Base-by-base conservation (phyloP, 1,140 invertebrate species). In the Linepithema humile region DNA sequence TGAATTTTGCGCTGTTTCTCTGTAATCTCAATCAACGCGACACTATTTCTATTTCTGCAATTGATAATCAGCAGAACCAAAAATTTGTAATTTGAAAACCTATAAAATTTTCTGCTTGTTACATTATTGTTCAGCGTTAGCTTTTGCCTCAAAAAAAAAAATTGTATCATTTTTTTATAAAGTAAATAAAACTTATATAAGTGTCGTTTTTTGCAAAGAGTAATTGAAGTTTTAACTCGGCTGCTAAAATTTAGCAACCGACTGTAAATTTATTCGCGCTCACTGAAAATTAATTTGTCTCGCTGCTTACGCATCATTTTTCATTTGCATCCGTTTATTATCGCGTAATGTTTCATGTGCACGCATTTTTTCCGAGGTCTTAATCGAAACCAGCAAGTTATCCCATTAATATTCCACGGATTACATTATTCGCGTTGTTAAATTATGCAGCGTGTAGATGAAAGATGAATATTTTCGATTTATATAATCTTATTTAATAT, bases 251-350 rank as follows among this genome's bases (percentile, higher is more conserved):
- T 53, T 55, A 67, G n/a, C 26, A 55, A 23, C 23, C 17, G 45
- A 23, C 26, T 35, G 48, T 55, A 55, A 80, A 80, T 80, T 69
- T 43, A 80, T 80, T 59, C 48, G 0, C 45, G 12, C 45, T 29
- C 75, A 10, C 17, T 15, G 64, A 23, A 70, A 80, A 70, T 80
- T 57, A 32, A 80, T 69, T 80, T 35, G 17, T 40, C 45, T 17
- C 26, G 67, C 9, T 43, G 23, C 17, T 55, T n/a, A 17, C 17
- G 23, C 38, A 10, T 26, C 23, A 55, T 69, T 69, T 55, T 69
- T 80, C 48, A 80, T 80, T 55, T 53, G 62, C 3, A 15, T 26
- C 5, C 43, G n/a, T 32, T 65, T 29, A 53, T 38, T 53, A 20
- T 65, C 35, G 45, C 45, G 32, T 67, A 43, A 78, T 55, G 17